Conservation (phyloP, 2,888 invertebrate species). For the Tachystola acroxantha region DNA sequence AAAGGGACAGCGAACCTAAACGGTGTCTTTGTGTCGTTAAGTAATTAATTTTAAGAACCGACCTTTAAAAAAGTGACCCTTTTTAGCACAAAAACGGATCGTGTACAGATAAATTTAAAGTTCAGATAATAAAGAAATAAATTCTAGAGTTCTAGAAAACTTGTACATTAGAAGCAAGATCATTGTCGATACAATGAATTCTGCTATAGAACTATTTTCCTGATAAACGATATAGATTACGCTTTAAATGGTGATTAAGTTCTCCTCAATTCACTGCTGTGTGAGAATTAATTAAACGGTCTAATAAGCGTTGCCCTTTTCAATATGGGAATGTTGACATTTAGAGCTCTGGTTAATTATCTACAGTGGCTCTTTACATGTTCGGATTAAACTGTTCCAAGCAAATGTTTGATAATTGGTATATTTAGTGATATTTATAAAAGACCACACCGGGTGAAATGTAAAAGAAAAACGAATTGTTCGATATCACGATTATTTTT, state of each 20-base stretch:
- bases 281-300: constrained; percentile 25
- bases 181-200: no score
- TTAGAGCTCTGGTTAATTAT: constrained; percentile 44
- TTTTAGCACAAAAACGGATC: no score
- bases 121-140: no score
- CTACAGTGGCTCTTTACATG: constrained; percentile 26
- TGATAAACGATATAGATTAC: constrained; percentile 33
- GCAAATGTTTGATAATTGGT: constrained; percentile 18
- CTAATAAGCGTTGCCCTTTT: constrained; percentile 55
- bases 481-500: no score
- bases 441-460: constrained; percentile 3
- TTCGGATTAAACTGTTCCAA: constrained; percentile 39
- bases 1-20: no score
- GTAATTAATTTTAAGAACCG: no score
- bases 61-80: no score
- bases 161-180: no score
- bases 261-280: constrained; percentile 17
- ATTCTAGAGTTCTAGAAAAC: no score
- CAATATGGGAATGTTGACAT: constrained; percentile 56
- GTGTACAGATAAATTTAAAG: no score
- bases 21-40: no score
- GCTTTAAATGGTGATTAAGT: constrained; percentile 32
- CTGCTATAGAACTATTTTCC: constrained; percentile 6
- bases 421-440: background rate
- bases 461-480: no score